Evolutionary conservation across 1,140 invertebrate species (phyloP).

Genomic region (Drosophila ercepeae): DNA sequence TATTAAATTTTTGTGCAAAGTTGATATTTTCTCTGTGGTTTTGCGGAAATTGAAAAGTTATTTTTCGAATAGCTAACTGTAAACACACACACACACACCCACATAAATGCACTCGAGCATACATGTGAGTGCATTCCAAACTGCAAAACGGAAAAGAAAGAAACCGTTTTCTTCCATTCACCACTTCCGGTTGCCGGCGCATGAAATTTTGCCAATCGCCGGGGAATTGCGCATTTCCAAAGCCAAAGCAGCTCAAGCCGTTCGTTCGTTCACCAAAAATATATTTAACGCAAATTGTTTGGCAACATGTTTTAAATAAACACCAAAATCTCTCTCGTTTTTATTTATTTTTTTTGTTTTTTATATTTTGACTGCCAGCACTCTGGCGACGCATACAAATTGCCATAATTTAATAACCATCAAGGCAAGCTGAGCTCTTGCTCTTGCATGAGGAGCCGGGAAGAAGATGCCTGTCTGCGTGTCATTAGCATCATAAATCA

Average conservation of each 20-base stretch:
- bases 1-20: conserved; percentile 83
- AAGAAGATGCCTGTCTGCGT: conserved; percentile 54
- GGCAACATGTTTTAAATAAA: conserved; percentile 80
- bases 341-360: not conserved
- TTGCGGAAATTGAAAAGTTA: conserved; percentile 83
- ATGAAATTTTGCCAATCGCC: conserved; percentile 67
- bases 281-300: conserved; percentile 75
- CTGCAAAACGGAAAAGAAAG: conserved; percentile 74
- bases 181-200: conserved; percentile 62
- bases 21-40: conserved; percentile 82
- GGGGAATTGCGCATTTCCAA: conserved; percentile 25
- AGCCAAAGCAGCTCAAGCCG: conserved; percentile 33
- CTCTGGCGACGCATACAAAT: conserved; percentile 71
- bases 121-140: conserved; percentile 15
- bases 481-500: conserved; percentile 83
- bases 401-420: conserved; percentile 83
- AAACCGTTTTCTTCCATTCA: conserved; percentile 78
- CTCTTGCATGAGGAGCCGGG: conserved; percentile 24
- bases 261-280: conserved; percentile 29
- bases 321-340: conserved; percentile 30
- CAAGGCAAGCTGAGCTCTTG: conserved; percentile 56
- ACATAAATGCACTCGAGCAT: not conserved
- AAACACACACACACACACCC: conserved; percentile 19
- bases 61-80: conserved; percentile 77
- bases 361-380: not conserved